These are phyloP conservation scores for Macaria notata DNA, from an alignment of 2,888 invertebrate genomes.

Conservation along the genomic window DNA sequence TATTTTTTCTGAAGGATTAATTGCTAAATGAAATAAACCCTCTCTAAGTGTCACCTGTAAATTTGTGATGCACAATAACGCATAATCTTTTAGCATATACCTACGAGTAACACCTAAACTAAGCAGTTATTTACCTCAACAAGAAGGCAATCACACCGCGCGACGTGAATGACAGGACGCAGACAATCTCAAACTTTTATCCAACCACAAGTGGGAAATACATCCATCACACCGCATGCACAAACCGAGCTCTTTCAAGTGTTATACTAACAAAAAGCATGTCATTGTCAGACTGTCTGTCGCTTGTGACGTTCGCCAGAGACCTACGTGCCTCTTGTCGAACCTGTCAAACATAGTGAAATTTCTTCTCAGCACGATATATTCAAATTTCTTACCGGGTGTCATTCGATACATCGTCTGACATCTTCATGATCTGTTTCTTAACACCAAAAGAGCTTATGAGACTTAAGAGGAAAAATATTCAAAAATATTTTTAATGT, in stretches of 20 bases:
- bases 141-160: constrained; percentile 8
- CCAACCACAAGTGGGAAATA: constrained; percentile 27
- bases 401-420: constrained; percentile 73
- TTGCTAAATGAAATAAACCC: no score
- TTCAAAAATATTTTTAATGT: constrained; percentile 36
- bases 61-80: no score
- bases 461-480: neutral
- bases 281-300: constrained; percentile 48
- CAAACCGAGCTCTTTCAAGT: constrained; percentile 34
- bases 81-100: no score
- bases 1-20: no score
- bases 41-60: no score
- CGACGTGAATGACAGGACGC: constrained; percentile 18
- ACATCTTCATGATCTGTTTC: constrained; percentile 68
- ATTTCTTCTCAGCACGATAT: constrained; percentile 75
- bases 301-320: constrained; percentile 40
- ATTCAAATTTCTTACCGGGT: constrained; percentile 64
- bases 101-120: no score
- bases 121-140: no score
- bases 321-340: constrained; percentile 50
- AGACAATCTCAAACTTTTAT: constrained; percentile 29
- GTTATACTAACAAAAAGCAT: constrained; percentile 52
- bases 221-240: constrained; percentile 33
- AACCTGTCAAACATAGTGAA: constrained; percentile 69
- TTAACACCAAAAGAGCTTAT: constrained; percentile 39